A percentile compares a stretch with the other conserved stretches of the same genome.
Evolutionary conservation across 2,888 invertebrate genomes (phyloP).

Genomic region (Xylota segnis): DNA sequence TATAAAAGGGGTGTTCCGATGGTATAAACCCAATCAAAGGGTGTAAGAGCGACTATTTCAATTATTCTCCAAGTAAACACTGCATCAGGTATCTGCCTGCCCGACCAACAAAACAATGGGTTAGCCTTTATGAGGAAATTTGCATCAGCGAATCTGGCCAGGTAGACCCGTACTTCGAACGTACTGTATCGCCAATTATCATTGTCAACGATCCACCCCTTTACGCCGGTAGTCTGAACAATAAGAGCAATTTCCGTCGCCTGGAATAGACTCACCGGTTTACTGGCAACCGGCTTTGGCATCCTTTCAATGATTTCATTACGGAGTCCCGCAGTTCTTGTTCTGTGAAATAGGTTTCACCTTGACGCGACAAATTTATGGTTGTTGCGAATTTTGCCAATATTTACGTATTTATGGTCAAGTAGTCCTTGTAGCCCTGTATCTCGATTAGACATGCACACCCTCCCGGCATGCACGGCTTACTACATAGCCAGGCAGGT

Average conservation of each 20-base stretch:
- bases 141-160: slow-evolving; percentile 49
- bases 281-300: slow-evolving; percentile 26
- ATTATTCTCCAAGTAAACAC: slow-evolving; percentile 71
- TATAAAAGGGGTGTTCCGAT: slow-evolving; percentile 74
- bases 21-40: slow-evolving; percentile 67
- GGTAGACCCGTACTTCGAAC: no score
- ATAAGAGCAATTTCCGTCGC: slow-evolving; percentile 54
- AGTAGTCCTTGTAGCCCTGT: slow-evolving; percentile 20
- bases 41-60: slow-evolving; percentile 64
- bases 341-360: slow-evolving; percentile 38
- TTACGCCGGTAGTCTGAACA: slow-evolving; percentile 70
- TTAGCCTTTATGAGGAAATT: slow-evolving; percentile 48
- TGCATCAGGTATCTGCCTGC: slow-evolving; percentile 11
- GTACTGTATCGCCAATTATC: slow-evolving; percentile 50
- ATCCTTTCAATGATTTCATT: slow-evolving; percentile 55
- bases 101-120: slow-evolving; percentile 14
- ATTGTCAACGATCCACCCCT: slow-evolving; percentile 72
- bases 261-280: slow-evolving; percentile 51
- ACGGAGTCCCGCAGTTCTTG: slow-evolving; percentile 1
- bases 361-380: slow-evolving; percentile 49
- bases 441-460: slow-evolving; percentile 47
- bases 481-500: no score
- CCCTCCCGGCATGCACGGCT: slow-evolving; percentile 7
- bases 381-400: slow-evolving; percentile 47
- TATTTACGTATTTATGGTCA: slow-evolving; percentile 67